Conservation (phyloP, 64 coral and sea anemone genomes). For the Exaiptasia diaphana region DNA sequence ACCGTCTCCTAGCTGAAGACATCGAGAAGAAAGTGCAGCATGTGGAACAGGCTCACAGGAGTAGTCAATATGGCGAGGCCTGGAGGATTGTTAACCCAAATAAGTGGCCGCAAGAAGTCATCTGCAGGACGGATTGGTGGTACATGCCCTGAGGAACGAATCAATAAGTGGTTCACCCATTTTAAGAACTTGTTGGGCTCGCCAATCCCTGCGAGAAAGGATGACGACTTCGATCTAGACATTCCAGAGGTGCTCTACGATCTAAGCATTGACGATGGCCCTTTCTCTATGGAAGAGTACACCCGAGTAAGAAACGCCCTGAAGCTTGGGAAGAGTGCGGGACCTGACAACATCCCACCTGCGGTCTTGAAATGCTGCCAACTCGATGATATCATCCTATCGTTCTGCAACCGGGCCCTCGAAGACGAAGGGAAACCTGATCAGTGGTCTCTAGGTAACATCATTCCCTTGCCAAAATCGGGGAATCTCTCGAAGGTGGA, state of each 20-base stretch:
- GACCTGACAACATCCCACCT: constrained; percentile 37
- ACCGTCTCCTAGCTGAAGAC: background rate
- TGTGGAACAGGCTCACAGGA: background rate
- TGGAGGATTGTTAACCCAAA: constrained; percentile 4
- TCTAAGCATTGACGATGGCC: constrained; percentile 33
- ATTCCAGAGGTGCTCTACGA: background rate
- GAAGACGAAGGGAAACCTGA: constrained; percentile 35
- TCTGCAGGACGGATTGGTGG: background rate
- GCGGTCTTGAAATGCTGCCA: constrained; percentile 38
- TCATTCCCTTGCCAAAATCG: constrained; percentile 54
- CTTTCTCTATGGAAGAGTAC: constrained; percentile 29
- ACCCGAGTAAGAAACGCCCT: constrained; percentile 26
- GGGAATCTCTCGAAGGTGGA: constrained; percentile 39
- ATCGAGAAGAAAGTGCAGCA: background rate
- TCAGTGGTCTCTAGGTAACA: constrained; percentile 32
- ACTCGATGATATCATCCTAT: constrained; percentile 14
- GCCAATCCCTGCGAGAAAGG: background rate
- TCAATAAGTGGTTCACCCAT: background rate
- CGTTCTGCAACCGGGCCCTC: constrained; percentile 32
- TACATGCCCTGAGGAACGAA: background rate
- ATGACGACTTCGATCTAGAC: background rate
- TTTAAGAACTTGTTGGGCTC: background rate
- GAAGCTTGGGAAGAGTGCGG: constrained; percentile 22
- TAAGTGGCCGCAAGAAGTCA: background rate
- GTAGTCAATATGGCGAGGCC: background rate